Evolutionary conservation across 2,888 invertebrate genomes (phyloP).

Genomic region (Synergus laeviventris): DNA sequence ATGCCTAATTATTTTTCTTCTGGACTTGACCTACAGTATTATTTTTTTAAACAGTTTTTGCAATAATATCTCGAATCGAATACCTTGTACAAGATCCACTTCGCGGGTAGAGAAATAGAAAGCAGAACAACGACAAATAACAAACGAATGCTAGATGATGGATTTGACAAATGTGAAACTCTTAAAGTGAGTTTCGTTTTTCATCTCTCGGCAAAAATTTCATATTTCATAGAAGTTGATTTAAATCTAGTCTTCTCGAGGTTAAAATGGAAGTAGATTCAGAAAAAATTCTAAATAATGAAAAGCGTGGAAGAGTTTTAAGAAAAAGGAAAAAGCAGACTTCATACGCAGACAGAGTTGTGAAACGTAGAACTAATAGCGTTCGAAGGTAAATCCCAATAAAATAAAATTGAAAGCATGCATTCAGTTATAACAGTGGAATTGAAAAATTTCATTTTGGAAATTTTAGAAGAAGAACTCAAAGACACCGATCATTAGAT

Average conservation of each 20-base stretch:
- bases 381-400: neutral
- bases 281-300: neutral
- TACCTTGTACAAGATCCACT: too few species aligned
- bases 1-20: constrained; percentile 28
- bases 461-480: neutral
- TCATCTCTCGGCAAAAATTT: neutral
- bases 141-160: neutral
- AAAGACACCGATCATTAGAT: constrained; percentile 41
- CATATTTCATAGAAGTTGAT: neutral
- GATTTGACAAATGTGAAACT: neutral
- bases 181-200: neutral
- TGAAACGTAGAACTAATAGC: constrained; percentile 1
- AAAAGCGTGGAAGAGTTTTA: constrained; percentile 46
- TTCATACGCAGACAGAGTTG: neutral
- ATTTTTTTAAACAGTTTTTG: neutral
- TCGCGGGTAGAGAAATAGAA: too few species aligned
- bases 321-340: constrained; percentile 50
- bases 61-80: too few species aligned
- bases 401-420: neutral
- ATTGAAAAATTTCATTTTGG: neutral
- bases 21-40: too few species aligned
- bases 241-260: neutral
- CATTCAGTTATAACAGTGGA: neutral
- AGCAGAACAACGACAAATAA: neutral
- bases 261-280: constrained; percentile 19